Evolutionary conservation across 2,113 vertebrate species (phyloP).

Genomic region (Amia ocellicauda): DNA sequence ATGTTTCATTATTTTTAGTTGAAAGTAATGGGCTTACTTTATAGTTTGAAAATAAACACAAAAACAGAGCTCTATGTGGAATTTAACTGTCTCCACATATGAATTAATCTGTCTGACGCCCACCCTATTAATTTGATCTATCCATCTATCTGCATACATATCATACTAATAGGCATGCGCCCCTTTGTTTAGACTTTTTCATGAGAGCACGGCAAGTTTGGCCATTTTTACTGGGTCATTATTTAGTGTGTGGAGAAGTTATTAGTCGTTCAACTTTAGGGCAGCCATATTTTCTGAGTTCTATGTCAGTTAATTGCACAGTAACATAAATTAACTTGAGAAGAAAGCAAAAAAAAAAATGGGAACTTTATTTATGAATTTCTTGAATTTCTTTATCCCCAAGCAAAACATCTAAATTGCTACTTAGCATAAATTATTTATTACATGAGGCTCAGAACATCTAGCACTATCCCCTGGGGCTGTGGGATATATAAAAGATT

Average conservation of each 20-base stretch:
- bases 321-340: slow-evolving; percentile 79
- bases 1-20: no score
- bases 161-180: no score
- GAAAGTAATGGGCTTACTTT: no score
- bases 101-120: no score
- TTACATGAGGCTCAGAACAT: slow-evolving; percentile 85
- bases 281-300: slow-evolving; percentile 75
- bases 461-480: slow-evolving; percentile 80
- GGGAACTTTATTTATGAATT: slow-evolving; percentile 89
- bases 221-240: slow-evolving; percentile 28
- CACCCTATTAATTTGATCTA: no score
- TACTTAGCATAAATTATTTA: slow-evolving; percentile 98
- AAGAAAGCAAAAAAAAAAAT: slow-evolving; percentile 68
- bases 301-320: slow-evolving; percentile 80
- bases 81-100: no score
- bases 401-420: slow-evolving; percentile 96
- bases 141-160: no score
- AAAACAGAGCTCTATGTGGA: no score
- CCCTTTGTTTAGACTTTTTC: no score
- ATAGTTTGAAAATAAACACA: no score
- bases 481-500: slow-evolving; percentile 84
- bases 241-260: slow-evolving; percentile 25
- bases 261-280: slow-evolving; percentile 64
- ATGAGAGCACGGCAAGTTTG: background rate
- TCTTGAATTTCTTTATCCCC: slow-evolving; percentile 81